Base-by-base conservation (phyloP, 2,888 invertebrate genomes). In the Malthinus flaveolus region DNA sequence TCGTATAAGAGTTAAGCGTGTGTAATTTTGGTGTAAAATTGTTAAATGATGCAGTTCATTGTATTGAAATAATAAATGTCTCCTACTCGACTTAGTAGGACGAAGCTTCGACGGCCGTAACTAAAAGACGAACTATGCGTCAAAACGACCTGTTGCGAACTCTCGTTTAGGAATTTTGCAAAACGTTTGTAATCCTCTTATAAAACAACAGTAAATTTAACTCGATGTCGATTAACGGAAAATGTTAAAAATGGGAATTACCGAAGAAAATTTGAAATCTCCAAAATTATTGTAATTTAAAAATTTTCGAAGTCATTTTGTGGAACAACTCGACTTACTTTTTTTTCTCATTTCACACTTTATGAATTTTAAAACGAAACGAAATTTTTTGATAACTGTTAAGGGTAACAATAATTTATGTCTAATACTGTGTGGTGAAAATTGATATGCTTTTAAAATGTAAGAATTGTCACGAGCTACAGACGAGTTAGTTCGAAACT, bases 31-130 rank as follows among this genome's bases (percentile, higher is more conserved):
- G 73, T 71, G 75, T 75, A 76, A 77, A 78, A 78, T 78, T 77
- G 76, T 66, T 75, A 75, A 78, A 77, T 76, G 77, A 74, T 72
- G 75, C 75, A 73, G 75, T 71, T 76, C 76, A 77, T 76, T 77
- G 76, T 77, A 75, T 73, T 74, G 76, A 76, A 76, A 76, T 76
- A 76, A 77, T 75, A 75, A 77, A 78, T 78, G 74, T 75, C 73
- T 75, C 73, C 69, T 74, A 73, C 67, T 72, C 68, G 70, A 69
- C 62, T 70, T 70, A 67, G 64, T 70, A 63, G 39, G 66, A 62
- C 55, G 58, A 23, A 54, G 63, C 55, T 54, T 52, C 58, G 51
- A 44, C 45, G 45, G 51, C 55, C 49, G 39, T 45, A 36, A 63
- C 59, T 59, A 66, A 65, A 67, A 66, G 65, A 66, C 67, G 62